These are phyloP conservation scores for Pseudopleuronectes americanus DNA, from an alignment of 2,797 vertebrate species.

Conservation along the genomic window DNA sequence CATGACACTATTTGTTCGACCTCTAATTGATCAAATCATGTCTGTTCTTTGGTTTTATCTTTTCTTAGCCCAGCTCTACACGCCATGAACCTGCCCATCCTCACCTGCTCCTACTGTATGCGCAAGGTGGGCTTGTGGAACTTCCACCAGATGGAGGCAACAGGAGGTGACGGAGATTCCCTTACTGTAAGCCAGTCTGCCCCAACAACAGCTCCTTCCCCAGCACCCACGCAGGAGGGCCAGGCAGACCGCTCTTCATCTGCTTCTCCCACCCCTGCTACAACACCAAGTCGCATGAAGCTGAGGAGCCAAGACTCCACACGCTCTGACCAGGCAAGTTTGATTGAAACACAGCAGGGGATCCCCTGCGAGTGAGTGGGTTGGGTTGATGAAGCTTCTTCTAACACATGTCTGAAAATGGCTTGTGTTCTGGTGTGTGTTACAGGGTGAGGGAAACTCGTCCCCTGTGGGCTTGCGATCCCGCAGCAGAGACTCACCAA, in stretches of 20 bases:
- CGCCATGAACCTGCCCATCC: conserved; percentile 85
- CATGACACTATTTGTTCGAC: not conserved
- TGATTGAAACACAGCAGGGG: not conserved
- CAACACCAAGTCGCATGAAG: conserved; percentile 88
- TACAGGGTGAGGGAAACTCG: conserved; percentile 83
- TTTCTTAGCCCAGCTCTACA: conserved; percentile 78
- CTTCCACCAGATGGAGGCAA: conserved; percentile 90
- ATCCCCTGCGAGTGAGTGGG: too few relatives aligned
- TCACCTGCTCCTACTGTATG: conserved; percentile 92
- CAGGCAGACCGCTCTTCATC: conserved; percentile 70
- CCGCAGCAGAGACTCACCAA: conserved; percentile 87
- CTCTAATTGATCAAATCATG: conserved; percentile 1
- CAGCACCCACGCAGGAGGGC: conserved; percentile 57
- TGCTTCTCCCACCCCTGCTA: conserved; percentile 58
- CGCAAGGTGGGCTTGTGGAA: conserved; percentile 94
- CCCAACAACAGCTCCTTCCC: conserved; percentile 15
- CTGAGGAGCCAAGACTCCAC: conserved; percentile 90
- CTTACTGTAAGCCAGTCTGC: conserved; percentile 38
- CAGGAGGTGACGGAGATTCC: conserved; percentile 70
- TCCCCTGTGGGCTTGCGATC: conserved; percentile 78
- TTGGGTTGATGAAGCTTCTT: too few relatives aligned
- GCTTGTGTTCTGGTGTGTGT: conserved; percentile 5
- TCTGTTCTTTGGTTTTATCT: conserved; percentile 25
- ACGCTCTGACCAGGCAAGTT: conserved; percentile 75
- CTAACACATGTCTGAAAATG: too few relatives aligned